Conservation (phyloP, 2,888 invertebrate species). For the Ferrisia virgata region DNA sequence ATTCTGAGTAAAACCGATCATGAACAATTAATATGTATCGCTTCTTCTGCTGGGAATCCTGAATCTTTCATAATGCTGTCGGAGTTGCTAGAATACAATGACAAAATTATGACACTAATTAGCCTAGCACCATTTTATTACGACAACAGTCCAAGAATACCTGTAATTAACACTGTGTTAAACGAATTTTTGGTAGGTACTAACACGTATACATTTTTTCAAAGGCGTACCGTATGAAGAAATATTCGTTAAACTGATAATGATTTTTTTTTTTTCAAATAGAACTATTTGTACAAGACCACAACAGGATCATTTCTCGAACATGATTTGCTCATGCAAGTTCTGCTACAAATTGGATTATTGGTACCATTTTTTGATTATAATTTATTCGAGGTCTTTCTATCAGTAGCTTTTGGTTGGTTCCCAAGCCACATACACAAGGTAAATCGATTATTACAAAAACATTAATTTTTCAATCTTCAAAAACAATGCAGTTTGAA, state of each 20-base stretch:
- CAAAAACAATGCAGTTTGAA: not conserved
- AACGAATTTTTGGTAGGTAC: not conserved
- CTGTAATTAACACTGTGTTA: not conserved
- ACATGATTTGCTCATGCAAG: not conserved
- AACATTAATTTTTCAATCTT: not conserved
- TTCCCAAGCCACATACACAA: not conserved
- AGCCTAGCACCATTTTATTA: conserved; percentile 61
- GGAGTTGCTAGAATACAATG: conserved; percentile 65
- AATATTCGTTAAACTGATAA: not conserved
- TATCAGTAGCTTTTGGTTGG: not conserved
- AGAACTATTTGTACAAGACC: not conserved
- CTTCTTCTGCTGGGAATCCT: conserved; percentile 89
- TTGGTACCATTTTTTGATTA: not conserved
- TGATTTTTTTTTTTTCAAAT: not conserved
- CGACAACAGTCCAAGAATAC: not conserved
- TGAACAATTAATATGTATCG: conserved; percentile 68
- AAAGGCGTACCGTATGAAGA: too few relatives aligned
- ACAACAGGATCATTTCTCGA: not conserved
- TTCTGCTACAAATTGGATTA: not conserved
- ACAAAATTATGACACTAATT: conserved; percentile 59
- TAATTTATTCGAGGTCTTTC: not conserved
- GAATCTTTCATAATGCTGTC: conserved; percentile 70
- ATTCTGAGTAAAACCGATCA: conserved; percentile 58
- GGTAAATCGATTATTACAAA: not conserved
- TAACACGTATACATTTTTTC: too few relatives aligned